These are phyloP conservation scores for Pristionchus maxplancki DNA, from an alignment of 2,888 invertebrate genomes.

Conservation along the genomic window DNA sequence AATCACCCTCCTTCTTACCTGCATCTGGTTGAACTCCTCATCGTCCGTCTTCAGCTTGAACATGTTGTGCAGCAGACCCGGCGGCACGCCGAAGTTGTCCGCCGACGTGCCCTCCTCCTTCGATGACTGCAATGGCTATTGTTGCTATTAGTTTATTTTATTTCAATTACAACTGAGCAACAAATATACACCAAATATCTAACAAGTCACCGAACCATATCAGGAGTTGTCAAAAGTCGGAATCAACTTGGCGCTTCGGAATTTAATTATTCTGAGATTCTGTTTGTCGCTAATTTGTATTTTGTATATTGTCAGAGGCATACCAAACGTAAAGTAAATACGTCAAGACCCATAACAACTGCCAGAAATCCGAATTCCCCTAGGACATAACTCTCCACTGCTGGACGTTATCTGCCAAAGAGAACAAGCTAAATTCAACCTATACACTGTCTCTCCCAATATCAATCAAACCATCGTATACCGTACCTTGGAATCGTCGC, in stretches of 20 bases:
- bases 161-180: not conserved
- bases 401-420: too few species aligned
- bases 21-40: conserved; percentile 47
- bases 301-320: too few species aligned
- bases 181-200: too few species aligned
- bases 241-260: too few species aligned
- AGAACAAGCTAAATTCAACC: too few species aligned
- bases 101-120: not conserved
- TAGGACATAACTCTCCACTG: too few species aligned
- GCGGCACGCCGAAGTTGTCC: not conserved
- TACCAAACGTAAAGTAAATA: too few species aligned
- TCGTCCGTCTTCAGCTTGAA: conserved; percentile 50
- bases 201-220: not conserved
- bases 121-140: not conserved
- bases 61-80: conserved; percentile 29
- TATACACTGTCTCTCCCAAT: too few species aligned
- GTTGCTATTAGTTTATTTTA: not conserved
- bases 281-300: too few species aligned
- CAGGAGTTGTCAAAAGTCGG: not conserved
- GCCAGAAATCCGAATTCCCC: too few species aligned
- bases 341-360: too few species aligned
- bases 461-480: not conserved
- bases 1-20: not conserved
- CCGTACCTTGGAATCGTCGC: not conserved
- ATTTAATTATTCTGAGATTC: too few species aligned